Base-by-base conservation (phyloP, 2,888 invertebrate genomes). In the Drosophila dives region DNA sequence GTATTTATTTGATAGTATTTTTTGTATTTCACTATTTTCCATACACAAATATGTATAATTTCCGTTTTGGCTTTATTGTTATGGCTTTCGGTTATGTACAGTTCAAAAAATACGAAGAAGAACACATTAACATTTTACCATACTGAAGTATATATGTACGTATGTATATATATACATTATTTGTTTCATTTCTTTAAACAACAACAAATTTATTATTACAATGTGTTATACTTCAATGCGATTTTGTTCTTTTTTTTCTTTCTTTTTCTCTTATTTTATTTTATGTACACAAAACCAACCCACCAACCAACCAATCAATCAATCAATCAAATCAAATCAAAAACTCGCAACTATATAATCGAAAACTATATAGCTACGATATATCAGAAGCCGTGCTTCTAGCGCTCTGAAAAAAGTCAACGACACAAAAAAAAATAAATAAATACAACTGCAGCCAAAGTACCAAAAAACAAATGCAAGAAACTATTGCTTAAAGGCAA, bases 341-440 rank as follows among this genome's bases (percentile, higher is more conserved):
- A 56, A 51, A 34, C 20, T 60, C 67, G 32, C 59, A 60, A 56
- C 32, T 8, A 58, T n/a, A 71, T 79, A 55, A 58, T 58, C 15
- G 54, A 75, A 51, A 72, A 75, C 59, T 69, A 78, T 72, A 78
- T 90, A 92, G 92, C 92, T 92, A 92, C 91, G 92, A 92, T 91
- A 92, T 92, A 88, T 91, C 91, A 90, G 92, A 92, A 86, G 92
- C 92, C 83, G 92, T 92, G 86, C 91, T 92, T 73, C 85, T 92
- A 92, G 92, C 92, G 61, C 92, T 92, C 70, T 92, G 86, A 92
- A 65, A 56, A 71, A 63, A 4, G 8, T 49, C 75, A 75, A 67
- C 72, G 67, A 53, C 72, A 71, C 73, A 72, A 15, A 49, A 50
- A 50, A 38, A 63, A 65, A 64, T 10, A 40, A 40, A 34, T 34